Evolutionary conservation across 2,113 vertebrate species (phyloP), one percentile per base, ranked within the genome.

Genomic region (Pipra filicauda): DNA sequence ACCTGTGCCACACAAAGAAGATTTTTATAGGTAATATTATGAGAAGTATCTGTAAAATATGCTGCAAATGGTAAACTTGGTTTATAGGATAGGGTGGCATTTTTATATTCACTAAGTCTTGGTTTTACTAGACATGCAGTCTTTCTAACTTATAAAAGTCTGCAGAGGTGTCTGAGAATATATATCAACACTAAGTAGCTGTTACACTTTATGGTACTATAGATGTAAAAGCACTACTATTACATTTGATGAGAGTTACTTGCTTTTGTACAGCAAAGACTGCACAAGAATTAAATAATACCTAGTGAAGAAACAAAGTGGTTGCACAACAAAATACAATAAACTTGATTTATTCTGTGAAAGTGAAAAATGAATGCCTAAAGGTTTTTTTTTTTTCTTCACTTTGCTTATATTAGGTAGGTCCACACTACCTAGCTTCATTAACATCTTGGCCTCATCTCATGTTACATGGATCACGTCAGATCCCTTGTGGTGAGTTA

Each of bases 161-260:
- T 85, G 6, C 71, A 88, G 35, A 24, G 11, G 26, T 76, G 48
- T 59, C 64, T 78, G 59, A 77, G 66, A 83, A 62, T 74, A 94
- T 94, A 76, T 93, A 90, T 94, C 85, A 93, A 44, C 31, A 54
- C 51, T 93, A 91, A 90, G 72, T 94, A 93, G 88, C 52, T 88
- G 37, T 88, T 88, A 64, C 44, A 80, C 12, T 82, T 97, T 90
- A 93, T 74, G 24, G 6, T 58, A 59, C 59, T 51, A 73, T 91
- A 96, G 94, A 96, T 39, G 37, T 67, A 74, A 92, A 95, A 93
- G 55, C 69, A 80, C 43, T 79, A 55, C 58, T 73, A 28, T 83
- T 90, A 66, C 35, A 59, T 71, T 94, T 67, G 22, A 79, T 79
- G 41, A 85, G 18, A 95, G 66, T 66, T 70, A 73, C 41, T 89